These are phyloP conservation scores for Zhengitettix transpicula DNA, from an alignment of 2,888 invertebrate genomes.

Conservation along the genomic window DNA sequence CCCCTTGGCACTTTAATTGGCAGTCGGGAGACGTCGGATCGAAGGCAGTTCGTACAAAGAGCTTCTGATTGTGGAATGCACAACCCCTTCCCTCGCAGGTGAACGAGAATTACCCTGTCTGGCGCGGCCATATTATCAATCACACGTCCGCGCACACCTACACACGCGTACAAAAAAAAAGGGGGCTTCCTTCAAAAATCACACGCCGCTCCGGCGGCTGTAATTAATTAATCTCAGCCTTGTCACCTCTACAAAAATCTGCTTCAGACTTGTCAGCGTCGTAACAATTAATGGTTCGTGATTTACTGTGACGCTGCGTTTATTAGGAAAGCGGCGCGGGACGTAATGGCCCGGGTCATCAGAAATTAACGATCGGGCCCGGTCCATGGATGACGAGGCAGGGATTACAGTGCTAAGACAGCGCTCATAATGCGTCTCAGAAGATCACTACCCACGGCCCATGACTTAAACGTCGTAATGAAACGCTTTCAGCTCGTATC, in stretches of 20 bases:
- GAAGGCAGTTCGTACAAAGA: not conserved
- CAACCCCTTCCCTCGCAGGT: not conserved
- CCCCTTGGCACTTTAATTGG: not conserved
- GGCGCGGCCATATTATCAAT: not conserved
- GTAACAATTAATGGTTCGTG: not conserved
- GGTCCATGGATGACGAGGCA: too few relatives aligned
- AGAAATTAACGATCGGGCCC: too few relatives aligned
- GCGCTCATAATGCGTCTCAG: too few relatives aligned
- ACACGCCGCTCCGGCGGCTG: not conserved
- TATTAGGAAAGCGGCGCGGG: not conserved
- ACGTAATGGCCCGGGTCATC: too few relatives aligned
- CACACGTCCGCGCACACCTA: not conserved
- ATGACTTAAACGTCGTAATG: too few relatives aligned
- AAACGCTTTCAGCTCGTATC: too few relatives aligned
- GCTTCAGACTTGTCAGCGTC: not conserved
- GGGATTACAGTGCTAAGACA: too few relatives aligned
- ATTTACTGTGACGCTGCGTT: not conserved
- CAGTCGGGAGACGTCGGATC: not conserved
- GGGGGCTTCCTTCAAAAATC: not conserved
- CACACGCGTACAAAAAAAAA: not conserved
- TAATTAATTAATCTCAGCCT: not conserved
- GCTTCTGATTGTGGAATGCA: not conserved
- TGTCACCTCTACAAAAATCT: not conserved
- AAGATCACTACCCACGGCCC: too few relatives aligned
- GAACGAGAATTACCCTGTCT: not conserved